phyloP scores from a whole-genome alignment of 2,888 invertebrate species.

The Nomada flava region DNA sequence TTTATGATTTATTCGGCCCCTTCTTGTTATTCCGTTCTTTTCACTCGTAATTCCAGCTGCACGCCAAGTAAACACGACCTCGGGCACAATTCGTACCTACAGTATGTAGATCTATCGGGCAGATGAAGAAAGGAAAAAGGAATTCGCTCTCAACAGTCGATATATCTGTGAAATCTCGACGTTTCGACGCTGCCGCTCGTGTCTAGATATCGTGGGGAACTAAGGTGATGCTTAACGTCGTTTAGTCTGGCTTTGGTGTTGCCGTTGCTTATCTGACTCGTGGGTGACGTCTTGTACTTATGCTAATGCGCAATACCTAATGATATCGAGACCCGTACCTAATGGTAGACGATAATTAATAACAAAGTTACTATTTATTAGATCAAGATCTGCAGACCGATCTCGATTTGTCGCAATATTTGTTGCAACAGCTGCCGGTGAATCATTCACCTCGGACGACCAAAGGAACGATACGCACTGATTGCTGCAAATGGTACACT shows the following conservation, averaged over 20 bases:
- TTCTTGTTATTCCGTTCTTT: slow-evolving; percentile 55
- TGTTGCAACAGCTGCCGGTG: slow-evolving; percentile 1
- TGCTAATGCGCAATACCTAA: neutral
- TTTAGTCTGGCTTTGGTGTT: neutral
- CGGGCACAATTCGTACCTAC: slow-evolving; percentile 46
- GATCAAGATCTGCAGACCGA: neutral
- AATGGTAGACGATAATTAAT: neutral
- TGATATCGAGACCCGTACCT: neutral
- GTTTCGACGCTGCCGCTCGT: slow-evolving; percentile 17
- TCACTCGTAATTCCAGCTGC: slow-evolving; percentile 68
- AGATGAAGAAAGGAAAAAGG: slow-evolving; percentile 15
- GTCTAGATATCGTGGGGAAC: neutral
- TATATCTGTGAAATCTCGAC: slow-evolving; percentile 18
- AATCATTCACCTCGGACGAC: slow-evolving; percentile 20
- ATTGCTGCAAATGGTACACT: slow-evolving; percentile 59
- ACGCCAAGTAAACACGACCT: slow-evolving; percentile 67
- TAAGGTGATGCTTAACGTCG: slow-evolving; percentile 38
- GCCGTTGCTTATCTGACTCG: slow-evolving; percentile 1
- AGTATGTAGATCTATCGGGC: slow-evolving; percentile 55
- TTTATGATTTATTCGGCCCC: slow-evolving; percentile 79
- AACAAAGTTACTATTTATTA: neutral
- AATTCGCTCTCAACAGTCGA: slow-evolving; percentile 37
- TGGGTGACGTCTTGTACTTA: slow-evolving; percentile 13
- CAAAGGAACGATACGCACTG: slow-evolving; percentile 52
- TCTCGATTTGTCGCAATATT: slow-evolving; percentile 1